Evolutionary conservation across 2,888 invertebrate genomes (phyloP).

Genomic region (Xylocampa areola): DNA sequence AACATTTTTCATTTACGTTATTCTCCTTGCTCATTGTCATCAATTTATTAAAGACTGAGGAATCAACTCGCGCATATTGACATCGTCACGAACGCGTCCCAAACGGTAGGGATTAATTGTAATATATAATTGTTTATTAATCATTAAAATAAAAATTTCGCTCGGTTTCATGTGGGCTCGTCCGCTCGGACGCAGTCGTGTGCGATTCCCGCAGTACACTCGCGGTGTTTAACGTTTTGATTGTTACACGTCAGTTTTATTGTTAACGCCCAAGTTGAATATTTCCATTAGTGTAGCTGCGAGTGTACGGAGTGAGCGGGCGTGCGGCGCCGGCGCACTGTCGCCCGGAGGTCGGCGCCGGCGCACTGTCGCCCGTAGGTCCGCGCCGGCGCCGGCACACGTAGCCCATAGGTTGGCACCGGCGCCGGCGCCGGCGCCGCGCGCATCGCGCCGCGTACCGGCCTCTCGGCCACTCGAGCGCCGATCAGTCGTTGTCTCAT

Average conservation of each 20-base stretch:
- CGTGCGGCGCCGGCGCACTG: conserved; percentile 7
- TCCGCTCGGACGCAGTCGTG: conserved; percentile 60
- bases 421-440: conserved; percentile 1
- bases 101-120: conserved; percentile 79
- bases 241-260: conserved; percentile 54
- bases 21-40: conserved; percentile 89
- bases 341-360: background rate
- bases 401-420: no score
- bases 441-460: conserved; percentile 33
- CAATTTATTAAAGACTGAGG: conserved; percentile 90
- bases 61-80: conserved; percentile 89
- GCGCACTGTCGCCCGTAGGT: conserved; percentile 3
- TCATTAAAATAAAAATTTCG: conserved; percentile 76
- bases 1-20: conserved; percentile 87
- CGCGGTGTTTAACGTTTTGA: conserved; percentile 57
- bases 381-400: conserved; percentile 2
- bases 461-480: conserved; percentile 51
- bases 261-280: conserved; percentile 47
- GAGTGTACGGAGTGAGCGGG: conserved; percentile 39
- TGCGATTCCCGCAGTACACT: conserved; percentile 67
- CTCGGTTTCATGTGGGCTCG: conserved; percentile 74
- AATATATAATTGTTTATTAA: conserved; percentile 77
- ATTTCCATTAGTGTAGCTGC: conserved; percentile 35
- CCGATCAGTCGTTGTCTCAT: conserved; percentile 81
- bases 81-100: conserved; percentile 87